phyloP scores from a whole-genome alignment of 2,888 invertebrate species.

The Cinara cedri region DNA sequence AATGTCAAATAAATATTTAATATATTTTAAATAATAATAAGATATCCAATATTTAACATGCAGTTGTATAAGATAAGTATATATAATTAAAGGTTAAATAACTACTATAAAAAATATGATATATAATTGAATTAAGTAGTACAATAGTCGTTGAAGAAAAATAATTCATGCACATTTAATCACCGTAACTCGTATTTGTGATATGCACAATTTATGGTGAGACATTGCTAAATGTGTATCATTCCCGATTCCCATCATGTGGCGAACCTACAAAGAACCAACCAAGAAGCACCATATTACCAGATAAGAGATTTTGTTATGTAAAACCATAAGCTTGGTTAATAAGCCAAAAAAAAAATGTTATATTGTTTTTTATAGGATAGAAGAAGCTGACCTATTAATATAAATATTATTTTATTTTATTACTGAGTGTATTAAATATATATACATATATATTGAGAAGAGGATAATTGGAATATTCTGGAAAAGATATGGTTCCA shows the following conservation, averaged over 20 bases:
- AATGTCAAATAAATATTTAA: constrained; percentile 28
- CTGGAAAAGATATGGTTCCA: no score
- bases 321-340: constrained; percentile 29
- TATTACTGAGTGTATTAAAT: not conserved
- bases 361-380: not conserved
- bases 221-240: constrained; percentile 53
- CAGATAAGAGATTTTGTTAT: constrained; percentile 46
- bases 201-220: constrained; percentile 54
- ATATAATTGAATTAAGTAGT: constrained; percentile 48
- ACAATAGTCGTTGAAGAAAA: constrained; percentile 38
- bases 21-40: constrained; percentile 40
- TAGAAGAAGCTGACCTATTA: constrained; percentile 21
- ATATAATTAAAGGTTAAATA: constrained; percentile 35
- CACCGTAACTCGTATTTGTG: constrained; percentile 49
- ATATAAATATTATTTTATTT: not conserved
- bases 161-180: constrained; percentile 53
- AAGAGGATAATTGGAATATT: no score
- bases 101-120: constrained; percentile 44
- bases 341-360: constrained; percentile 13
- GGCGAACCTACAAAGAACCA: constrained; percentile 54
- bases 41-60: constrained; percentile 40
- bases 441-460: not conserved
- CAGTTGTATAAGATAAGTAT: constrained; percentile 39
- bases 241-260: constrained; percentile 50
- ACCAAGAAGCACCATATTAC: constrained; percentile 54